Evolutionary conservation across 2,797 vertebrate genomes (phyloP).

Genomic region (Alosa sapidissima): DNA sequence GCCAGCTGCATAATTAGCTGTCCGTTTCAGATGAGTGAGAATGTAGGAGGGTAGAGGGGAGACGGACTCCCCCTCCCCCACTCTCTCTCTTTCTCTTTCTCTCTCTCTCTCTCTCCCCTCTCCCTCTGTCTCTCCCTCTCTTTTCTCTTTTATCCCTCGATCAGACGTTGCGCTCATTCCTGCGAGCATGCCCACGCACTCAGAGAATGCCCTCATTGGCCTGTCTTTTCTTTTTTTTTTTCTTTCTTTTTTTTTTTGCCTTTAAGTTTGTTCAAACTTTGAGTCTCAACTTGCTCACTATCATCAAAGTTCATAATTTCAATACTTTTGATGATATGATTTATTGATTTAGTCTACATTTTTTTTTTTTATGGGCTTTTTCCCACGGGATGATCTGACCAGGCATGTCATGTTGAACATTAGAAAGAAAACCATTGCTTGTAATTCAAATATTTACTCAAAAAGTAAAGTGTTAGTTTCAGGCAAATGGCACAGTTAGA

Average conservation of each 20-base stretch:
- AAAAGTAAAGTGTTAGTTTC: slow-evolving; percentile 14
- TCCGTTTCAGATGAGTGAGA: slow-evolving; percentile 49
- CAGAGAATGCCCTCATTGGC: slow-evolving; percentile 30
- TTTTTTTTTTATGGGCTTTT: background rate
- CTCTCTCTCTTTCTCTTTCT: slow-evolving; percentile 31
- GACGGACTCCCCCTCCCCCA: slow-evolving; percentile 38
- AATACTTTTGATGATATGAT: background rate
- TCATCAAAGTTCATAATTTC: background rate
- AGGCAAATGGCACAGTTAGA: background rate
- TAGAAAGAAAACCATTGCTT: slow-evolving; percentile 8
- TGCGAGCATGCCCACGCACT: slow-evolving; percentile 26
- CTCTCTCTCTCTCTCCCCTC: slow-evolving; percentile 35
- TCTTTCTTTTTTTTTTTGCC: slow-evolving; percentile 10
- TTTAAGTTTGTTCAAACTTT: slow-evolving; percentile 15
- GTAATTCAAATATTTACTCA: slow-evolving; percentile 22
- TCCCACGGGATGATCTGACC: background rate
- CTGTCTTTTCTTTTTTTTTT: background rate
- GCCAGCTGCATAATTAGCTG: slow-evolving; percentile 65
- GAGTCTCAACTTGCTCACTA: background rate
- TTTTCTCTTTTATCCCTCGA: slow-evolving; percentile 16
- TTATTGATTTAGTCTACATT: background rate
- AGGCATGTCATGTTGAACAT: background rate
- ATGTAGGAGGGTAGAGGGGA: slow-evolving; percentile 43
- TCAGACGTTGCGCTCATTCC: slow-evolving; percentile 26
- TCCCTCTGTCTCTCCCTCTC: slow-evolving; percentile 2